Percentiles rank a stretch among this genome's conserved stretches.
phyloP scores from a whole-genome alignment of 2,888 invertebrate genomes.

The Drosophila peninsularis region DNA sequence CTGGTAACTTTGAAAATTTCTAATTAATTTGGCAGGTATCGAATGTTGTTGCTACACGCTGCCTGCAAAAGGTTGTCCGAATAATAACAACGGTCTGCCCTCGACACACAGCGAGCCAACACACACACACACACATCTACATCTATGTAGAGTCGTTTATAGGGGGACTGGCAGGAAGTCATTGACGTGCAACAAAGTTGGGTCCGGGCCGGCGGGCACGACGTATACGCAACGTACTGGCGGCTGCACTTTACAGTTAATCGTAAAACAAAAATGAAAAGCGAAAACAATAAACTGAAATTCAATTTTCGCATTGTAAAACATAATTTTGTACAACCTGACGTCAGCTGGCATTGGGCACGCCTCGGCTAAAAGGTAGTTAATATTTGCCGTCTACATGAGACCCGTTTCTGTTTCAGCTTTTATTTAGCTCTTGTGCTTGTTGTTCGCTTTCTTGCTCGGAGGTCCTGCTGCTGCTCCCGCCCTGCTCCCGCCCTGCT shows the following conservation, averaged over 20 bases:
- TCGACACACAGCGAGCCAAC: constrained; percentile 15
- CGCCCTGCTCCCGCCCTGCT: background rate
- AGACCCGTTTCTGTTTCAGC: constrained; percentile 13
- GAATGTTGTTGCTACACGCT: constrained; percentile 32
- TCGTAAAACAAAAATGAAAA: constrained; percentile 63
- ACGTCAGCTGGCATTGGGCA: constrained; percentile 57
- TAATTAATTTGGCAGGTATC: constrained; percentile 61
- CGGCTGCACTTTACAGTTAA: constrained; percentile 73
- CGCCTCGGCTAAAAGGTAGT: constrained; percentile 66
- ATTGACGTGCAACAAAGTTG: constrained; percentile 66
- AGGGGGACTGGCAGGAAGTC: constrained; percentile 33
- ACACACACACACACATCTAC: constrained; percentile 9
- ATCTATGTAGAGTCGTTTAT: background rate
- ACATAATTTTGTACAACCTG: constrained; percentile 80
- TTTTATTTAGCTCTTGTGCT: constrained; percentile 6
- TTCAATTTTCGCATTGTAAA: constrained; percentile 82
- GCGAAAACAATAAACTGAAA: constrained; percentile 74
- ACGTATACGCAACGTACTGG: constrained; percentile 39
- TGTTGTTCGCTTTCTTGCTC: constrained; percentile 14
- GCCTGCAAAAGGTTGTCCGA: constrained; percentile 35
- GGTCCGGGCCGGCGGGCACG: constrained; percentile 16
- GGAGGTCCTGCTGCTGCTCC: constrained; percentile 1
- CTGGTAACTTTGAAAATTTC: constrained; percentile 54
- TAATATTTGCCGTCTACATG: constrained; percentile 68
- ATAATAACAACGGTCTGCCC: constrained; percentile 17